These are phyloP conservation scores for Noturus placidus DNA, from an alignment of 2,113 vertebrate genomes.

Conservation along the genomic window DNA sequence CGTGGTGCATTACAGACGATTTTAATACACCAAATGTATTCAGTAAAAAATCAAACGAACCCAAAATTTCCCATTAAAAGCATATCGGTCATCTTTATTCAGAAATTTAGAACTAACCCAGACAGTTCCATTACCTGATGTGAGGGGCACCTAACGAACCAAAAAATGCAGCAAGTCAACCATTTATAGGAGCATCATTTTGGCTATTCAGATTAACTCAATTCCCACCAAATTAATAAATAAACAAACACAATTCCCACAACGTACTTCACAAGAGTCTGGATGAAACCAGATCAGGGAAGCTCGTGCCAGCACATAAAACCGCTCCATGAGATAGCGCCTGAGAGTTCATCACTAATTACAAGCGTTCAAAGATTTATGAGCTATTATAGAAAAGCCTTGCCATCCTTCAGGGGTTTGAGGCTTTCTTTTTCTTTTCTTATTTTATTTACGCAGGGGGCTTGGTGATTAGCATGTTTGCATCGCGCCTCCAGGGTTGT, in stretches of 20 bases:
- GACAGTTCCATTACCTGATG: background rate
- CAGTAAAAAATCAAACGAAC: background rate
- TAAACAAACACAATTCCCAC: constrained; percentile 43
- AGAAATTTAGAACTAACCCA: background rate
- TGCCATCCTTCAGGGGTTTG: constrained; percentile 62
- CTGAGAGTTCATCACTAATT: constrained; percentile 61
- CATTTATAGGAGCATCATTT: constrained; percentile 40
- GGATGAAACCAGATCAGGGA: constrained; percentile 4
- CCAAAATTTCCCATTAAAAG: background rate
- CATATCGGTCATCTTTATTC: background rate
- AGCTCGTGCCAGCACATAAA: constrained; percentile 35
- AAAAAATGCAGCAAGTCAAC: constrained; percentile 26
- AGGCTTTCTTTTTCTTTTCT: constrained; percentile 12
- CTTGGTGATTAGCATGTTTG: too few relatives aligned
- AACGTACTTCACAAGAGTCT: background rate
- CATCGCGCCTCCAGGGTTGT: too few relatives aligned
- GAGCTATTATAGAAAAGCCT: constrained; percentile 63
- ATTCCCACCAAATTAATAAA: constrained; percentile 59
- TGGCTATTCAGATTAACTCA: constrained; percentile 57
- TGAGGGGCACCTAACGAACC: background rate
- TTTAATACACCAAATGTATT: background rate
- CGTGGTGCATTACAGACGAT: background rate
- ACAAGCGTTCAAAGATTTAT: constrained; percentile 66
- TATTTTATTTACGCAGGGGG: constrained; percentile 45
- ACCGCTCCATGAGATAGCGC: constrained; percentile 43